Evolutionary conservation across 1,140 invertebrate species (phyloP).

Genomic region (Sitophilus oryzae): DNA sequence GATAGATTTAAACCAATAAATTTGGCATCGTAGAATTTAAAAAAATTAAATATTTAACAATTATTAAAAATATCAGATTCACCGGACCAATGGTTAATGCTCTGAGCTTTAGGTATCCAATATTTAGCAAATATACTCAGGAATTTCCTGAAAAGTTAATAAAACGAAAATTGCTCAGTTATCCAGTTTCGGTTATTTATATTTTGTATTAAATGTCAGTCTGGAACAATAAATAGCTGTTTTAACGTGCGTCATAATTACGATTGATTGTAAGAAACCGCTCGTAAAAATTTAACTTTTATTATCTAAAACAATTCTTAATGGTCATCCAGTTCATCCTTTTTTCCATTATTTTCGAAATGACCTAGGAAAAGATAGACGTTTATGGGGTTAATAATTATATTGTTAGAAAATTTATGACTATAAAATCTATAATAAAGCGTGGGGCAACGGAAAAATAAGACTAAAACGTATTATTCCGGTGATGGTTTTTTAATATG

Average conservation of each 20-base stretch:
- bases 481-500: constrained; percentile 21
- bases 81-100: no score
- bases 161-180: no score
- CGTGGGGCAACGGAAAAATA: neutral
- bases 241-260: neutral
- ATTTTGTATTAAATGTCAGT: no score
- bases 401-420: constrained; percentile 22
- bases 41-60: no score
- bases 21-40: no score
- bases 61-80: no score
- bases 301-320: neutral
- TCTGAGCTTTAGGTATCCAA: no score
- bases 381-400: constrained; percentile 16
- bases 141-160: no score
- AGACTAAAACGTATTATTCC: neutral
- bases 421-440: constrained; percentile 22
- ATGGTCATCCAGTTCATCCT: neutral
- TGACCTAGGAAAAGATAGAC: neutral
- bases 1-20: no score
- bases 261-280: neutral
- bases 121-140: no score
- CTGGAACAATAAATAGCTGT: no score
- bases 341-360: neutral
- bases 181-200: no score
- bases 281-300: neutral